A percentile compares a stretch with the other conserved stretches of the same genome.
These are phyloP conservation scores for Artemia sp. DNA, from an alignment of 2,888 invertebrate genomes.

Conservation along the genomic window DNA sequence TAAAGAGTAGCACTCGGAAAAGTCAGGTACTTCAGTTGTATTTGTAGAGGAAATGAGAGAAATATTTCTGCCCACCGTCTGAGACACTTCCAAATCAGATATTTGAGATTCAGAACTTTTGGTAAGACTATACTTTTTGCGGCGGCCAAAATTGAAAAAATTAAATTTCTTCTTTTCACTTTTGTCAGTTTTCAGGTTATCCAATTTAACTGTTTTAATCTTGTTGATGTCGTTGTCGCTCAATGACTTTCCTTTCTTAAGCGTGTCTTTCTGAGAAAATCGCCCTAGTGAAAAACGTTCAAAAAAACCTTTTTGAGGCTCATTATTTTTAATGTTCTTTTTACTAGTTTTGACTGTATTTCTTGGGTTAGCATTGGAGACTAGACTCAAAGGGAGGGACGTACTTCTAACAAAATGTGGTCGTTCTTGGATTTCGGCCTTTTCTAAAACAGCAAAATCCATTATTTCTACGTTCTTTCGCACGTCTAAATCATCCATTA, in stretches of 20 bases:
- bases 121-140: not conserved
- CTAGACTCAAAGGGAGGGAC: not conserved
- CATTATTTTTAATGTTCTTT: not conserved
- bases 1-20: no score
- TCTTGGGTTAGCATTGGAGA: not conserved
- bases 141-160: not conserved
- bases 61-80: no score
- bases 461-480: not conserved
- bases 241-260: not conserved
- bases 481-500: not conserved
- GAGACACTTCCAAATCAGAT: no score
- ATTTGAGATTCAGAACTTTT: not conserved
- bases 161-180: not conserved
- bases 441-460: not conserved
- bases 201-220: no score
- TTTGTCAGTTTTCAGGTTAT: no score
- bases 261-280: not conserved
- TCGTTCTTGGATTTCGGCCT: not conserved
- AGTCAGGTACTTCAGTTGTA: no score
- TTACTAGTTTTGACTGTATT: not conserved
- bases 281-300: not conserved
- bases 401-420: not conserved
- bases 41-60: no score
- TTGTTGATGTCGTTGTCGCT: conserved; percentile 4
- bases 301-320: not conserved